Evolutionary conservation across 2,888 invertebrate species (phyloP).

Genomic region (Drosophila mulleri): DNA sequence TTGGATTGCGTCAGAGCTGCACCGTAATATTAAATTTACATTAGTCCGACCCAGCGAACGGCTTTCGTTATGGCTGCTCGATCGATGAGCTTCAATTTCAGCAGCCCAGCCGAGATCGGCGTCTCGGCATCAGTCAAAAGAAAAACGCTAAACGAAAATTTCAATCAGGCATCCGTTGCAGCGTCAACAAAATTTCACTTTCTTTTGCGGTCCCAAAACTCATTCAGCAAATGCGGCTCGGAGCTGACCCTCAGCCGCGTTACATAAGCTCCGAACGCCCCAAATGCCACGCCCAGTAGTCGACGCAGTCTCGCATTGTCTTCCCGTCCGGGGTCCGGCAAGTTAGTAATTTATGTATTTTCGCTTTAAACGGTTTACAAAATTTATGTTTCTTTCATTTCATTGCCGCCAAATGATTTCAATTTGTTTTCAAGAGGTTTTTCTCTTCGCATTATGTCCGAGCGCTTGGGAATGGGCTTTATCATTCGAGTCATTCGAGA

Average conservation of each 20-base stretch:
- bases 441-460: constrained; percentile 46
- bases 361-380: constrained; percentile 62
- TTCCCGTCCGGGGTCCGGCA: constrained; percentile 31
- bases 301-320: constrained; percentile 6
- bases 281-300: constrained; percentile 69
- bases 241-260: constrained; percentile 61
- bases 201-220: constrained; percentile 50
- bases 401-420: constrained; percentile 47
- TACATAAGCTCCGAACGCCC: constrained; percentile 48
- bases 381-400: constrained; percentile 64
- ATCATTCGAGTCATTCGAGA: background rate
- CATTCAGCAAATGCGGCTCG: constrained; percentile 47
- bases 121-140: constrained; percentile 22
- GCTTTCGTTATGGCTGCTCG: constrained; percentile 20
- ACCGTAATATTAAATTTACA: constrained; percentile 40
- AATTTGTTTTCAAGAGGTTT: constrained; percentile 33
- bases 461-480: background rate
- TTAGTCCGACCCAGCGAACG: background rate
- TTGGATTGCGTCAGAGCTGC: background rate
- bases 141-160: constrained; percentile 40
- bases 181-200: constrained; percentile 68
- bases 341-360: constrained; percentile 29
- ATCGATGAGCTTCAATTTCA: constrained; percentile 50
- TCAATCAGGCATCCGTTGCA: constrained; percentile 47
- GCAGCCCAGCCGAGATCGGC: constrained; percentile 19